Evolutionary conservation across 1,140 invertebrate genomes (phyloP), one percentile per base, ranked within the genome.

Genomic region (Lepidostoma basale): DNA sequence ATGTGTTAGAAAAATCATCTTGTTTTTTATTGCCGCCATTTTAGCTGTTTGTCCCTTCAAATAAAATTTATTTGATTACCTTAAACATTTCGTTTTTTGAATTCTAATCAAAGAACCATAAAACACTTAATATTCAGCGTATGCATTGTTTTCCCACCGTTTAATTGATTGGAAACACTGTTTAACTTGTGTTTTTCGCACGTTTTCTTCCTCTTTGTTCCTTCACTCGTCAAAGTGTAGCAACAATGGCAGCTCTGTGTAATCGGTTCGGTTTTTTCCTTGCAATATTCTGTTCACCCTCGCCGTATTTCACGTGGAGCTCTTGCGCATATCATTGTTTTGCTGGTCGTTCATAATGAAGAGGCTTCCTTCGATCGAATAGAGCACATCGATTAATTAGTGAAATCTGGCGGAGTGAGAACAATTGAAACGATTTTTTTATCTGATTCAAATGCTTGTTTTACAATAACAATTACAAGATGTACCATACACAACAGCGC

Each of bases 161-260:
- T n/a, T n/a, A n/a, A n/a, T n/a, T n/a, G n/a, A n/a, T n/a, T n/a
- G n/a, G n/a, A n/a, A n/a, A n/a, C n/a, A 12, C 16, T 18, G 9
- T 14, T 45, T 20, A 30, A 54, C 18, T n/a, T 16, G 18, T 59
- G 22, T 66, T 64, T 47, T 67, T 67, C 66, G 30, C 66, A 68
- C 66, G 66, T 68, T 68, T 68, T 68, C 66, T 62, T 68, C 52
- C 45, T 44, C 66, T 62, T 68, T 68, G 66, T 68, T 60, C 56
- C 22, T 60, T 60, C 22, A 18, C 25, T 60, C 40, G 58, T 26
- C 26, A 16, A 26, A 42, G n/a, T 52, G 40, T 44, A 16, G 18
- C 44, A 54, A 68, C 66, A 62, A 68, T 62, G 66, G 59, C 26
- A 10, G 26, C 9, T 14, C 14, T 12, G 49, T 54, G 49, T 54